Percentiles rank a stretch among this genome's conserved stretches.
Evolutionary conservation across 2,113 vertebrate species (phyloP).

Genomic region (Mobula birostris): DNA sequence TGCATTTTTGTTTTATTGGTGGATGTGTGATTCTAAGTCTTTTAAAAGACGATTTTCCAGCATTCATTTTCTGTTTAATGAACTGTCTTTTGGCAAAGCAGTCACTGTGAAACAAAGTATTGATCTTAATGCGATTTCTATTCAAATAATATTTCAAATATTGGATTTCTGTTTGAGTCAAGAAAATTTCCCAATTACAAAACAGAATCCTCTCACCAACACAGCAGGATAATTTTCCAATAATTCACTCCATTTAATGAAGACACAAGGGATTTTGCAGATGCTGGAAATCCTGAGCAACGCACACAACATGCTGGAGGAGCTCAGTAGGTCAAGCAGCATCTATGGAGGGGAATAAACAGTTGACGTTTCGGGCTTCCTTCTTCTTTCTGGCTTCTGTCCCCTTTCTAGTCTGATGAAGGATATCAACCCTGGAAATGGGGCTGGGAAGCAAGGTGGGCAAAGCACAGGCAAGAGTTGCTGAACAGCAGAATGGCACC

Average conservation of each 20-base stretch:
- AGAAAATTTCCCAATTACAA: not conserved
- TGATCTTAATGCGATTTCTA: not conserved
- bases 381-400: no score
- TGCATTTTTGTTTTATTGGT: not conserved
- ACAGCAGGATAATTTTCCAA: not conserved
- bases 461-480: no score
- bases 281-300: no score
- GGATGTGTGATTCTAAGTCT: not conserved
- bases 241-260: not conserved
- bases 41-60: not conserved
- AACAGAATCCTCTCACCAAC: not conserved
- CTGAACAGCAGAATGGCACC: no score
- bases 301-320: no score
- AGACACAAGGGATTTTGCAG: no score
- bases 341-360: no score
- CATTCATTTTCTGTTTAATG: not conserved
- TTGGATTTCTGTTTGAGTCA: not conserved
- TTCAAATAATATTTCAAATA: not conserved
- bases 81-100: not conserved
- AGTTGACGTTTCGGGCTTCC: no score
- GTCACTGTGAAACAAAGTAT: not conserved
- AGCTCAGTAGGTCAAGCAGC: no score
- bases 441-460: no score
- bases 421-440: no score
- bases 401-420: no score